Base-by-base conservation (phyloP, 2,888 invertebrate genomes). In the Dryadula phaetusa region DNA sequence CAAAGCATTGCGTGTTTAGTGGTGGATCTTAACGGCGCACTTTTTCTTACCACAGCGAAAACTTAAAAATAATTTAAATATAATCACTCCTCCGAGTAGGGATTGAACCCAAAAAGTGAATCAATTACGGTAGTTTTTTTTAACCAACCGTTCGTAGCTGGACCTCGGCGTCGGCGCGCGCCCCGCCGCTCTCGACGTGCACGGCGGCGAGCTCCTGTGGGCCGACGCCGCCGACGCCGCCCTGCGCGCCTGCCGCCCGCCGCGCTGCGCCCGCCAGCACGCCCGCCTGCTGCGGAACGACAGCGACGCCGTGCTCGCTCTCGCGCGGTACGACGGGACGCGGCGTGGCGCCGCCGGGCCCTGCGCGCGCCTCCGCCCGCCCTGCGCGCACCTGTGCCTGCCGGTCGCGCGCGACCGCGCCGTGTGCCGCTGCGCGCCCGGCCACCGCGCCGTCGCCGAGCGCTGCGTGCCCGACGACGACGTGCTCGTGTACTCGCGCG, bases 401-500 rank as follows among this genome's bases (percentile, higher is more conserved):
- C 94, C 95, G 44, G 94, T 95, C 74, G 74, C 3, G 76, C 60
- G 85, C 86, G 2, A 83, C 18, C 18, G 44, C 44, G 44, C 44
- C 44, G 44, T 18, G 85, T 82, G 42, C 16, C n/a, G 69, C 18
- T 32, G 60, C 22, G 40, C 53, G 32, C 18, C 46, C 2, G 10
- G 14, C 6, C 10, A 54, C 28, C 42, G 60, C 12, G 22, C 34
- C 34, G 52, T 6, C 25, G 10, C 46, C 7, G 95, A 95, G 54
- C 97, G 97, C 84, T 94, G 94, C 74, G 97, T 97, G 79, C 53
- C 54, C 25, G 82, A 93, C 49, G 94, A 95, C 70, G 95, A 96
- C 73, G 95, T 97, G 80, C 82, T 97, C 64, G 93, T 97, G 75
- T 97, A 95, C 84, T 96, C 97, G 0, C 92, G 95, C 74, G 95